A percentile compares a stretch with the other conserved stretches of the same genome.
Evolutionary conservation across 2,797 vertebrate species (phyloP).

Genomic region (Pyrocephalus nanus): DNA sequence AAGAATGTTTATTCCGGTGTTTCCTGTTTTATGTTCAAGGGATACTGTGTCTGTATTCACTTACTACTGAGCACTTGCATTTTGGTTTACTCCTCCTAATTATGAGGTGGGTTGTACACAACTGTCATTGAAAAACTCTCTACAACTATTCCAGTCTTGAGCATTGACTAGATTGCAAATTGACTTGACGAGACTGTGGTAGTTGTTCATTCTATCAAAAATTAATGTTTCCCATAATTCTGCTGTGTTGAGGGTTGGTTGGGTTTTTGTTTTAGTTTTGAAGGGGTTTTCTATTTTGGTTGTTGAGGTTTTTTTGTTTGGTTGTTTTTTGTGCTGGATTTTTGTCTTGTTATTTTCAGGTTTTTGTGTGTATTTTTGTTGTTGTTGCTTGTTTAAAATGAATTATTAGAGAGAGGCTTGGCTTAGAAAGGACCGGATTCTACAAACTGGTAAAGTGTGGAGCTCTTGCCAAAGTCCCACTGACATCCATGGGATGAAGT

Average conservation of each 20-base stretch:
- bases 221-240: background rate
- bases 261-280: background rate
- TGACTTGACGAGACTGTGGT: background rate
- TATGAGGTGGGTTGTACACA: fast-evolving
- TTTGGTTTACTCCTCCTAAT: background rate
- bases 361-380: background rate
- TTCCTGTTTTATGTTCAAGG: background rate
- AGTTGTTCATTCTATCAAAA: background rate
- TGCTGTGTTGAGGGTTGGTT: background rate
- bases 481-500: background rate
- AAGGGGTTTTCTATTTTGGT: background rate
- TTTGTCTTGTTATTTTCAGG: background rate
- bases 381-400: background rate
- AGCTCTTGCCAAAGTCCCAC: background rate
- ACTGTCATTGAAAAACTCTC: background rate
- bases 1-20: background rate
- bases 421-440: background rate
- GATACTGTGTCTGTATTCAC: fast-evolving
- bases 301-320: background rate
- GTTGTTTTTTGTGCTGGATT: background rate
- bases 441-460: background rate
- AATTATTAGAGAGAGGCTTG: background rate
- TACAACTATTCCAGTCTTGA: background rate
- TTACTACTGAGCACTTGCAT: background rate
- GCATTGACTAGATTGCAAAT: background rate